A percentile compares a stretch with the other conserved stretches of the same genome.
These are phyloP conservation scores for Anadara kagoshimensis DNA, from an alignment of 1,140 invertebrate species.

Conservation along the genomic window DNA sequence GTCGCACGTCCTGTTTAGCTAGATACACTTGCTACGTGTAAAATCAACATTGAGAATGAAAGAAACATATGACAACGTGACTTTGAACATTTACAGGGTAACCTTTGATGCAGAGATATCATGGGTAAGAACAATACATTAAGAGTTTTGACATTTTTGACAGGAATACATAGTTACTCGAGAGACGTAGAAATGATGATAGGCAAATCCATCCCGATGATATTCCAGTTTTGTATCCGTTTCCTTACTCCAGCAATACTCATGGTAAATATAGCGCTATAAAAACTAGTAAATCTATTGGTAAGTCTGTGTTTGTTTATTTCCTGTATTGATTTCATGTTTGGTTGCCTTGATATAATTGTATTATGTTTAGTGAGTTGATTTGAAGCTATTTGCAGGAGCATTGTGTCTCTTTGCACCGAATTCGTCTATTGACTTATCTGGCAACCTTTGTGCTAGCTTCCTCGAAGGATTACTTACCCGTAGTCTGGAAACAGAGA, in stretches of 20 bases:
- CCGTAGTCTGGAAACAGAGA: too few relatives aligned
- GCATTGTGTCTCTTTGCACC: too few relatives aligned
- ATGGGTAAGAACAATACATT: neutral
- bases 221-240: conserved; percentile 86
- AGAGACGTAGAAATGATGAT: conserved; percentile 65
- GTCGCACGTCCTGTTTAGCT: neutral
- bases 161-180: conserved; percentile 53
- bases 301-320: too few relatives aligned
- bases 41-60: neutral
- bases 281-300: too few relatives aligned
- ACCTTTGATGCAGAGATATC: neutral
- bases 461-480: too few relatives aligned
- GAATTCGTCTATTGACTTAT: too few relatives aligned
- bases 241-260: conserved; percentile 85
- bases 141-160: neutral
- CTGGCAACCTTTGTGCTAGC: too few relatives aligned
- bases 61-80: neutral
- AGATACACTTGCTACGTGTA: neutral
- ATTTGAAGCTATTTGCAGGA: too few relatives aligned
- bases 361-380: too few relatives aligned
- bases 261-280: conserved; percentile 76
- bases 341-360: too few relatives aligned
- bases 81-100: neutral
- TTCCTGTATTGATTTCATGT: too few relatives aligned
- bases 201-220: conserved; percentile 41